Conservation (phyloP, 2,113 vertebrate genomes). For the Psephotus haematonotus region DNA sequence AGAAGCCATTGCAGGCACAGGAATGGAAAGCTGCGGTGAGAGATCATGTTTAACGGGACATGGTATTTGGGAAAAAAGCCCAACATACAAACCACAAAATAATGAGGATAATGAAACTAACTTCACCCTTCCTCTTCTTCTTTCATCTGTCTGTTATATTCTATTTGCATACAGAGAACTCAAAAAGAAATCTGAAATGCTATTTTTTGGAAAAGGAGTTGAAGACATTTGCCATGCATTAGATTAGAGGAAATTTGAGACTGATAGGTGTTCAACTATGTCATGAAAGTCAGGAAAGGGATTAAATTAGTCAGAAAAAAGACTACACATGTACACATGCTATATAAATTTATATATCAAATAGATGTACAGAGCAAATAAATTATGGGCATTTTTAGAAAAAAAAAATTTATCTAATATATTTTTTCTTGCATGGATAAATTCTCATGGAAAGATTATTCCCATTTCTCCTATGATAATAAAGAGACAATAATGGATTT, state of each 20-base stretch:
- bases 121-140: rapidly evolving
- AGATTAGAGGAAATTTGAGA: not conserved
- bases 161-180: not conserved
- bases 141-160: not conserved
- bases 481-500: not conserved
- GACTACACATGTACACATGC: not conserved
- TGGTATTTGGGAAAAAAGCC: rapidly evolving
- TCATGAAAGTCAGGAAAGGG: not conserved
- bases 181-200: not conserved
- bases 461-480: not conserved
- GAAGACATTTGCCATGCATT: not conserved
- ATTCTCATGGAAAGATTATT: not conserved
- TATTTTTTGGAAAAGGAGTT: not conserved
- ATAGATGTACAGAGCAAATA: not conserved
- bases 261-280: not conserved
- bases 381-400: not conserved
- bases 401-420: not conserved
- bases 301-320: not conserved
- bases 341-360: not conserved
- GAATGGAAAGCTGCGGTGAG: not conserved
- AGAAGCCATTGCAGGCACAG: not conserved
- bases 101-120: not conserved
- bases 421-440: not conserved
- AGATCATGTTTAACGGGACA: not conserved
- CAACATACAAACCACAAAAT: not conserved